Evolutionary conservation across 2,888 invertebrate species (phyloP), one percentile per base, ranked within the genome.

Genomic region (Pristionchus exspectatus): DNA sequence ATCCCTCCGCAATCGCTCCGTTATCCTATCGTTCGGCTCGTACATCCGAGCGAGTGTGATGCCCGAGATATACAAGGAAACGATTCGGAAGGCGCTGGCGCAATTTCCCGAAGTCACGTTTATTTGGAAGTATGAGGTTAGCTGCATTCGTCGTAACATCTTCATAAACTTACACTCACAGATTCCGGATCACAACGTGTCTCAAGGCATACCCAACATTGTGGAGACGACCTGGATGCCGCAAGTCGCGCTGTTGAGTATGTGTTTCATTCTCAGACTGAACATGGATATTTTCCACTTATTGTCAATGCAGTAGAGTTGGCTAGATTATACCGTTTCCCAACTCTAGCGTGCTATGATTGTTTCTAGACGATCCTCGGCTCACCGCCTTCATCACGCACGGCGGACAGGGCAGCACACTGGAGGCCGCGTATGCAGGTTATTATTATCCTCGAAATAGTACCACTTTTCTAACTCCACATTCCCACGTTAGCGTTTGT

Each of bases 41-140:
- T 54, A 38, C 18, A 18, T 59, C 1, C 16, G 50, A 18, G 44
- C 83, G 7, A n/a, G n/a, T 27, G 18, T n/a, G 24, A 84, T 84
- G 59, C 84, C 84, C 14, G 84, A 84, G 7, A 1, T 18, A 21
- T 84, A 56, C 84, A 84, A 84, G 59, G 21, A 54, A 59, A 84
- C 84, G 5, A 84, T 84, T 18, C 33, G 54, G 56, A 59, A 56
- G 2, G 44, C 84, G 14, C 33, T 84, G 0, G 10, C 84, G 30
- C 2, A 54, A 27, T 84, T 84, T 30, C 27, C n/a, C 30, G 59
- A 84, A 21, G 84, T 84, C 21, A 84, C 84, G 16, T 84, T 84
- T 16, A 84, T 84, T 14, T 84, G 84, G 84, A 84, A 84, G n/a
- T 84, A 84, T 44, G 84, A 84, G 59, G 84, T 84, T 1, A n/a